Conservation (phyloP, 2,113 vertebrate genomes). For the Tursiops truncatus region DNA sequence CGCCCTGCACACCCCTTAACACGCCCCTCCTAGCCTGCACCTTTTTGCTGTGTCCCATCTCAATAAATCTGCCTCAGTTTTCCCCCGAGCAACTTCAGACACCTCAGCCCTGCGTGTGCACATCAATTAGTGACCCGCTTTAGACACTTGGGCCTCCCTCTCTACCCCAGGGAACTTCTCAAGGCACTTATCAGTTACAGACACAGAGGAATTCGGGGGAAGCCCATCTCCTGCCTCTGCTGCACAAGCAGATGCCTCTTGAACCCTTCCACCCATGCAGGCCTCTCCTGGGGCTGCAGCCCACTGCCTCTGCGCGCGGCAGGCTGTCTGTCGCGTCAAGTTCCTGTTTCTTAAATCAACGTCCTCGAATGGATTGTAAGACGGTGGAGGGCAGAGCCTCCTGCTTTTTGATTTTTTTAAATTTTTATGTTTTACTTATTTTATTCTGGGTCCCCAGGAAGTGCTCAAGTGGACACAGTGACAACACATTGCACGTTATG, state of each 20-base stretch:
- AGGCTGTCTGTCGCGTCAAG: rapidly evolving
- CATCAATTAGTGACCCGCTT: rapidly evolving
- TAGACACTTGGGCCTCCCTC: background rate
- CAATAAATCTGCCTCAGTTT: background rate
- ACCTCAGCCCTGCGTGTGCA: no score
- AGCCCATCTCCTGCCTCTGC: rapidly evolving
- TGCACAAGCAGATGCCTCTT: rapidly evolving
- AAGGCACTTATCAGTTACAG: background rate
- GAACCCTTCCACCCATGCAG: rapidly evolving
- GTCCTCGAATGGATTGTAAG: background rate
- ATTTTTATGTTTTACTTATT: background rate
- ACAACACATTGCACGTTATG: background rate
- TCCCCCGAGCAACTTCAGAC: background rate
- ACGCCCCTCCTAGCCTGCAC: rapidly evolving
- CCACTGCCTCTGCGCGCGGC: rapidly evolving
- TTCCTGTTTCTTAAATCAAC: background rate
- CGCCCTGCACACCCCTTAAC: rapidly evolving
- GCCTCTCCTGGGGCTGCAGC: no score
- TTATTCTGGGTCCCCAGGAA: background rate
- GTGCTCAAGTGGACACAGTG: background rate
- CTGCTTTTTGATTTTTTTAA: background rate
- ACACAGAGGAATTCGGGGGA: rapidly evolving
- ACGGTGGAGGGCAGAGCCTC: background rate
- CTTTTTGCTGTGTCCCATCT: background rate
- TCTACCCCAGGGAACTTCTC: background rate